Base-by-base conservation (phyloP, 2,113 vertebrate species). In the Phalacrocorax carbo region DNA sequence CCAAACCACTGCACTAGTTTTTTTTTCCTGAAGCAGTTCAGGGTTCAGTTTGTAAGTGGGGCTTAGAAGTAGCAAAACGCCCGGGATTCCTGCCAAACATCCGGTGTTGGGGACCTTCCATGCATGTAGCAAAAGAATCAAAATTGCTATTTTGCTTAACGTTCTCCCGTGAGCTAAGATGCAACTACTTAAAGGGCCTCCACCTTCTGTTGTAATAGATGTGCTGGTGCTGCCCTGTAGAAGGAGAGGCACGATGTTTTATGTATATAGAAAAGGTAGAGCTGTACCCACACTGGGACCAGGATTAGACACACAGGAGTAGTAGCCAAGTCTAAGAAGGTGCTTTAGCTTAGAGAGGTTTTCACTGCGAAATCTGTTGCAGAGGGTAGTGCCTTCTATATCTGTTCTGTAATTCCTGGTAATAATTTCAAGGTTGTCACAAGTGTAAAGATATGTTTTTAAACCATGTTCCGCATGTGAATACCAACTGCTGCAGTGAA, bases 1-100 rank as follows among this genome's bases (percentile, higher is more conserved):
- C 1, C 1, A 11, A 12, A 2, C 1, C 2, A 0, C 0, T 1
- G 25, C 7, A 0, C 3, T 2, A 0, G 5, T 5, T 9, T 46
- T 7, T 7, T 11, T 30, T 15, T 5, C 3, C 14, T 23, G 2
- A 1, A 7, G 11, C 3, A 9, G 10, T 6, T 46, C 2, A 11
- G 19, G 9, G 7, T 13, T 26, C 3, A 0, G 5, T 34, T 5
- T 18, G 8, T 34, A 30, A 46, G 79, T 27, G 13, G 3, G 5
- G 5, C 1, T 10, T 26, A 2, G 4, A 8, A 6, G 4, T 2
- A 18, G 3, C 1, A 1, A 0, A 0, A 21, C 7, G 1, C 2
- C 2, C 4, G 20, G 11, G 3, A 6, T 26, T 70, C 0, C 3
- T 55, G 29, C 5, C 4, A 7, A 1, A 5, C 12, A 14, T 2